These are phyloP conservation scores for Xenopus borealis DNA, from an alignment of 2,113 vertebrate genomes.

Conservation along the genomic window DNA sequence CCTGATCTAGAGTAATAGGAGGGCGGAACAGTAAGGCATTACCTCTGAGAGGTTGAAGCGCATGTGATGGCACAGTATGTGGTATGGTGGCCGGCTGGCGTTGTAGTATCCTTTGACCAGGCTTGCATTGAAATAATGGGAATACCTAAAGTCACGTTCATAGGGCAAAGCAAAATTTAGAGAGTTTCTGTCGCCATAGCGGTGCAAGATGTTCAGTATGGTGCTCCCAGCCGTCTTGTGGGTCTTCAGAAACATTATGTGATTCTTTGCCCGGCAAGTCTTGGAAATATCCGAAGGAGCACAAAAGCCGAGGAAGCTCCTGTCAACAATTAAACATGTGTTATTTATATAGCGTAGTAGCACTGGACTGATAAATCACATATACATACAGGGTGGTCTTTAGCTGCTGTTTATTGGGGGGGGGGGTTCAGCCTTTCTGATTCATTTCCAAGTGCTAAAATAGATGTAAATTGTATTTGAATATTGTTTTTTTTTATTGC, in stretches of 20 bases:
- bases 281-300: too few species aligned
- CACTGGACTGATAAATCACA: too few species aligned
- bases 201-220: conserved; percentile 84
- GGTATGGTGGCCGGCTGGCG: conserved; percentile 58
- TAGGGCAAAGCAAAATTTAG: conserved; percentile 80
- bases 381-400: too few species aligned
- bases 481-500: too few species aligned
- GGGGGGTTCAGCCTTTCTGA: too few species aligned
- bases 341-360: too few species aligned
- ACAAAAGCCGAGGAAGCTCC: too few species aligned
- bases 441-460: too few species aligned
- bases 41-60: conserved; percentile 83
- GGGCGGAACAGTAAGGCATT: conserved; percentile 25
- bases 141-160: conserved; percentile 87
- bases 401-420: too few species aligned
- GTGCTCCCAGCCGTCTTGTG: conserved; percentile 93
- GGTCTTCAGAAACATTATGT: conserved; percentile 87
- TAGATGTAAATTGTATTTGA: too few species aligned
- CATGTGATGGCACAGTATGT: conserved; percentile 91
- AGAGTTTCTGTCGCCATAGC: conserved; percentile 74
- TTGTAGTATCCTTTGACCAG: conserved; percentile 78
- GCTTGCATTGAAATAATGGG: conserved; percentile 75
- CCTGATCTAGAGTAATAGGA: too few species aligned
- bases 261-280: conserved; percentile 68
- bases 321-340: too few species aligned